Evolutionary conservation across 1,140 invertebrate species (phyloP).

Genomic region (Macrotrachela quadricornifera): DNA sequence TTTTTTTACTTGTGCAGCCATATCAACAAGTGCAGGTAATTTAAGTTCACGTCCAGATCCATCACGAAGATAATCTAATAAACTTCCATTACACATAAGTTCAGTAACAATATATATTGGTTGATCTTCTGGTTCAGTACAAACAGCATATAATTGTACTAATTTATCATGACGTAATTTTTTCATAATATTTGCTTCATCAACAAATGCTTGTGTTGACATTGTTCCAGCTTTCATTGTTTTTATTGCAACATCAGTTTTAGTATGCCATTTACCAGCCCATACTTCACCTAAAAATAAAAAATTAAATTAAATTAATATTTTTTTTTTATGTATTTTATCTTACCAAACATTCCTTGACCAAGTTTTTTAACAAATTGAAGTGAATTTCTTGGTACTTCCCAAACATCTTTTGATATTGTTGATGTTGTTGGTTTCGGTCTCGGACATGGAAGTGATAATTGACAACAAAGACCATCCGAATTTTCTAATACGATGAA

Average conservation of each 20-base stretch:
- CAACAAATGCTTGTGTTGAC: constrained; percentile 92
- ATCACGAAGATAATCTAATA: constrained; percentile 89
- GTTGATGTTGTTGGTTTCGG: constrained; percentile 28
- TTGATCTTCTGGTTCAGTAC: constrained; percentile 86
- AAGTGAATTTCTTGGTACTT: constrained; percentile 67
- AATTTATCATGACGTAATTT: constrained; percentile 99
- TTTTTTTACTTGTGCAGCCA: constrained; percentile 50
- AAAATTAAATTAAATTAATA: constrained; percentile 56
- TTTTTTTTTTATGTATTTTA: constrained; percentile 55
- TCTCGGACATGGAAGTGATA: constrained; percentile 53
- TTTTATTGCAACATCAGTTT: constrained; percentile 72
- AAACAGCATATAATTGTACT: constrained; percentile 93
- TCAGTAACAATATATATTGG: constrained; percentile 99
- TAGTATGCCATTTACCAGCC: constrained; percentile 61
- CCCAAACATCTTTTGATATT: constrained; percentile 96
- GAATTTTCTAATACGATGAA: constrained; percentile 27
- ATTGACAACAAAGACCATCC: constrained; percentile 72
- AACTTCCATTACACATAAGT: constrained; percentile 95
- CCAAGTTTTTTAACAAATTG: constrained; percentile 67
- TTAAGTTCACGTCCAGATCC: constrained; percentile 38
- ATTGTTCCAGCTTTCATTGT: constrained; percentile 83
- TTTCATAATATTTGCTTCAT: constrained; percentile 97
- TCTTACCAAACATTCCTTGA: constrained; percentile 90
- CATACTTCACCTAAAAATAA: constrained; percentile 74
- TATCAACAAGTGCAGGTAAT: constrained; percentile 73